Evolutionary conservation across 2,888 invertebrate species (phyloP).

Genomic region (Rhagonycha fulva): DNA sequence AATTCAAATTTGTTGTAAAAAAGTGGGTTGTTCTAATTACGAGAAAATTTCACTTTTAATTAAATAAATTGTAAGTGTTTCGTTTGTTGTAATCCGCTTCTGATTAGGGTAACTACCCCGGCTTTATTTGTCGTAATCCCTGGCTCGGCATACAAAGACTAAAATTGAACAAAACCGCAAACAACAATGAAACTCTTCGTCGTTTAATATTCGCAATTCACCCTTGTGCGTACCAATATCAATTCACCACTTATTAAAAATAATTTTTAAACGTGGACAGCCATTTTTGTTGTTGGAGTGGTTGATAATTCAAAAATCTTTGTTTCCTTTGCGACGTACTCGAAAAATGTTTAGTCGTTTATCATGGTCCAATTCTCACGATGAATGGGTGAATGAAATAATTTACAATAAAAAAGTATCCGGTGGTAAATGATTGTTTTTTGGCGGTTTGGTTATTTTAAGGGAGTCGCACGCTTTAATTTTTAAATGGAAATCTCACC

Average conservation of each 20-base stretch:
- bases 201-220: slow-evolving; percentile 9
- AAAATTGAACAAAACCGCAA: slow-evolving; percentile 12
- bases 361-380: neutral
- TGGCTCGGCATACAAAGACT: slow-evolving; percentile 1
- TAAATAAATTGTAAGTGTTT: neutral
- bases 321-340: neutral
- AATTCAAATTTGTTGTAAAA: neutral
- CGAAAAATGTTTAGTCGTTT: neutral
- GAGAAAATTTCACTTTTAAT: neutral
- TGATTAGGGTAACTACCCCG: slow-evolving; percentile 5
- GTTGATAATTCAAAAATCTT: neutral
- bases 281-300: neutral
- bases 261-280: neutral
- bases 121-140: slow-evolving; percentile 1
- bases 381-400: neutral
- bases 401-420: neutral
- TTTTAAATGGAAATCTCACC: neutral
- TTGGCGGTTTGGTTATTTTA: neutral
- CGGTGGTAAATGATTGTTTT: neutral
- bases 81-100: neutral
- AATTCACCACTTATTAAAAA: neutral
- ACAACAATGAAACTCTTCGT: slow-evolving; percentile 15
- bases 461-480: neutral
- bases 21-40: neutral
- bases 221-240: slow-evolving; percentile 1